phyloP scores from a whole-genome alignment of 2,888 invertebrate genomes.

The Eudemis profundana region DNA sequence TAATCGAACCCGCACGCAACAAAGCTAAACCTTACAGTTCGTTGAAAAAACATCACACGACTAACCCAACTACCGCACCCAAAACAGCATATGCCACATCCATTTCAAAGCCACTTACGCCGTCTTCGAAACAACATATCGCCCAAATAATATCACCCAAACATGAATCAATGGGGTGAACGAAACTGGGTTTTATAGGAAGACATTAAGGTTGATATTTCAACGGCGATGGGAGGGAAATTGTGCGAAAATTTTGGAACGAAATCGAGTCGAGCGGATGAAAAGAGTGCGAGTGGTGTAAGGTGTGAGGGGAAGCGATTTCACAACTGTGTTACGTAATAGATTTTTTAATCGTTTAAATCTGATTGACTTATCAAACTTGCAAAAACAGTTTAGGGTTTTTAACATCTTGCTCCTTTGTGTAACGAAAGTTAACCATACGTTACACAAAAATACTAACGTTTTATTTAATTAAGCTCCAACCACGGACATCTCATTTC shows the following conservation, averaged over 20 bases:
- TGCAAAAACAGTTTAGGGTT: too few species aligned
- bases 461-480: too few species aligned
- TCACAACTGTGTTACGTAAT: neutral
- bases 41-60: neutral
- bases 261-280: slow-evolving; percentile 24
- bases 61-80: neutral
- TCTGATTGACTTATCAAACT: too few species aligned
- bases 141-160: neutral
- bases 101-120: neutral
- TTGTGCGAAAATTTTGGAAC: slow-evolving; percentile 22
- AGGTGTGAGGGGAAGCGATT: neutral
- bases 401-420: too few species aligned
- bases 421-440: too few species aligned
- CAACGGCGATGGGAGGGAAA: neutral
- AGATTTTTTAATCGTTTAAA: too few species aligned
- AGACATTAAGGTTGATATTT: slow-evolving; percentile 15
- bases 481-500: too few species aligned
- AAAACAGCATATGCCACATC: neutral
- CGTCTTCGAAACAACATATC: neutral
- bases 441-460: too few species aligned
- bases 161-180: neutral
- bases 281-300: neutral
- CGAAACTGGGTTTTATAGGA: slow-evolving; percentile 20
- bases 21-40: slow-evolving; percentile 8
- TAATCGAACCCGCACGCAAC: slow-evolving; percentile 14